These are phyloP conservation scores for Menidia menidia DNA, from an alignment of 2,797 vertebrate species.

Conservation along the genomic window DNA sequence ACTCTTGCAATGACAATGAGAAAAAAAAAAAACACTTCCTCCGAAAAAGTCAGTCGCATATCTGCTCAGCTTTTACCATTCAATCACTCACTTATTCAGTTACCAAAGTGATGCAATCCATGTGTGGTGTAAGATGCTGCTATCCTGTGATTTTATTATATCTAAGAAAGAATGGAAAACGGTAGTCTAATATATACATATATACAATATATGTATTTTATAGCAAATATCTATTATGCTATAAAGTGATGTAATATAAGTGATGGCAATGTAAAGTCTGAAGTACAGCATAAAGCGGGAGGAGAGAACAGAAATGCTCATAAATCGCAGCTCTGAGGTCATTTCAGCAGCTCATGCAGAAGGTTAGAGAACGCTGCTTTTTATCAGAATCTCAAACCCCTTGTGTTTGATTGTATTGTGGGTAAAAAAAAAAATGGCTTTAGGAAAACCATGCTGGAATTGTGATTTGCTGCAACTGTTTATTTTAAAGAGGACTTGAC, in stretches of 20 bases:
- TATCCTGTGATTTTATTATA: conserved; percentile 85
- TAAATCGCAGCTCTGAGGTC: conserved; percentile 64
- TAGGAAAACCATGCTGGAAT: conserved; percentile 29
- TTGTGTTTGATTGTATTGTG: conserved; percentile 27
- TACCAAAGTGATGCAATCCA: conserved; percentile 86
- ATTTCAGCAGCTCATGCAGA: conserved; percentile 44
- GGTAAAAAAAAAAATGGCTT: conserved; percentile 31
- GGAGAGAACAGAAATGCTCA: conserved; percentile 62
- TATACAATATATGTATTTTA: conserved; percentile 62
- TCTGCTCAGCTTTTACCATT: conserved; percentile 66
- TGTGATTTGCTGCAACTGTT: conserved; percentile 25
- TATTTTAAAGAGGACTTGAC: conserved; percentile 19
- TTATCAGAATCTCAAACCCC: conserved; percentile 33
- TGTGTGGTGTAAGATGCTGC: conserved; percentile 87
- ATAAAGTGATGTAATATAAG: conserved; percentile 81
- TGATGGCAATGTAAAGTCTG: conserved; percentile 77
- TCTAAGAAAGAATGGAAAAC: conserved; percentile 80
- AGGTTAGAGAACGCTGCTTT: conserved; percentile 51
- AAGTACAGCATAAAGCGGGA: conserved; percentile 67
- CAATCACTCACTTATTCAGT: conserved; percentile 76
- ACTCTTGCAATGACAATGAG: conserved; percentile 68
- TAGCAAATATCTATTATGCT: conserved; percentile 79
- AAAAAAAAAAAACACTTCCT: conserved; percentile 49
- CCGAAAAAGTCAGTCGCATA: conserved; percentile 54
- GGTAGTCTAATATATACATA: conserved; percentile 82